Conservation (phyloP, 1,140 invertebrate genomes). For the Apis cerana region DNA sequence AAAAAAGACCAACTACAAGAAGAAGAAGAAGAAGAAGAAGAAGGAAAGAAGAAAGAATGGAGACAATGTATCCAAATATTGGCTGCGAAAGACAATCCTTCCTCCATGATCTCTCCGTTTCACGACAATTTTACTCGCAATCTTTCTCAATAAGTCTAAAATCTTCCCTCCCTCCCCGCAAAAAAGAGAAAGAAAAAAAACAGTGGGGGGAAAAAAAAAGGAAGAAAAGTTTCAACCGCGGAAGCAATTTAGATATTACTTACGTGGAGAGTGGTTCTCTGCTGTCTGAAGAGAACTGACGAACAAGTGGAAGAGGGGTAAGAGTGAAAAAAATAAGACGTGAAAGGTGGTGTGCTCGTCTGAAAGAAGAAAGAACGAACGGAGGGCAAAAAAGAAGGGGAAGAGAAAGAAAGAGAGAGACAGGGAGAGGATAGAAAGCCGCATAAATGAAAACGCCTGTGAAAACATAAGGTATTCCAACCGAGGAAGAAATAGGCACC, state of each 20-base stretch:
- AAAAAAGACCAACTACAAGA: no score
- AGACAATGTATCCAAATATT: not conserved
- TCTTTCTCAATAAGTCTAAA: not conserved
- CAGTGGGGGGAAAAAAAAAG: not conserved
- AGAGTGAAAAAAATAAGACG: slow-evolving; percentile 31
- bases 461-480: slow-evolving; percentile 27
- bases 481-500: slow-evolving; percentile 7
- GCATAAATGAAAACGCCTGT: slow-evolving; percentile 34
- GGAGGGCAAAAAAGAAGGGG: no score
- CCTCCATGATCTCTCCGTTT: not conserved
- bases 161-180: no score
- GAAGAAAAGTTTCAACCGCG: slow-evolving; percentile 6
- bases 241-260: slow-evolving; percentile 53
- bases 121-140: slow-evolving; percentile 3
- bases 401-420: no score
- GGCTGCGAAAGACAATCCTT: not conserved
- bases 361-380: not conserved
- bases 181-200: not conserved
- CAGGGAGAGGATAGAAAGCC: slow-evolving; percentile 15
- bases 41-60: not conserved
- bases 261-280: slow-evolving; percentile 21
- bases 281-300: slow-evolving; percentile 21
- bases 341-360: slow-evolving; percentile 30
- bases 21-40: not conserved
- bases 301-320: slow-evolving; percentile 4